Evolutionary conservation across 2,113 vertebrate genomes (phyloP), one percentile per base, ranked within the genome.

Genomic region (Anser brachyrhynchus): DNA sequence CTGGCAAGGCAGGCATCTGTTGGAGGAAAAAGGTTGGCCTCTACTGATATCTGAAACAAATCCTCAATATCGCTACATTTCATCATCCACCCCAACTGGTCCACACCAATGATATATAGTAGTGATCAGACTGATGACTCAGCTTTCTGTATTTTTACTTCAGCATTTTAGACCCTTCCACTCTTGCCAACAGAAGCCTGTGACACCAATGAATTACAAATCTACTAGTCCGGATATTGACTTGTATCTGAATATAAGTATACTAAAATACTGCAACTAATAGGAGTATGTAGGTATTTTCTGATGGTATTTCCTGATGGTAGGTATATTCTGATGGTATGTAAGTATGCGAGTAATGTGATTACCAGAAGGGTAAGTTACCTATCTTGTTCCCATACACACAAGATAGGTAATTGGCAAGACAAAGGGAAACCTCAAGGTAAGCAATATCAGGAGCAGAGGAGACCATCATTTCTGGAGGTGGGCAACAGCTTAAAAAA

Each of bases 101-200:
- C 41, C 8, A 14, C 49, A 54, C 11, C 64, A 64, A 14, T 10
- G 11, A 35, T 1, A 43, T 0, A 7, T 44, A 16, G 29, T 44
- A 52, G 29, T 33, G 21, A 35, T 49, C 41, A 69, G 37, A 37
- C 20, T 37, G 29, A 84, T 0, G 0, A 67, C 6, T 67, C 7
- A 44, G 35, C 28, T 37, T n/a, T 31, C 33, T 58, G 3, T 1
- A 77, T 74, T 69, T 44, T 74, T 52, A 13, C 51, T 72, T 54
- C 39, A 51, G 49, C 35, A 31, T 22, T 54, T 54, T 22, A 72
- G 21, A 54, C 35, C 35, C 39, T 72, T 39, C 29, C 37, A 46
- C 23, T 75, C 4, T 6, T 46, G 26, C 13, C 2, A 10, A 58
- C 33, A 75, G 64, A 59, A 22, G n/a, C 66, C 29, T 67, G 54